Evolutionary conservation across 2,113 vertebrate genomes (phyloP).

Genomic region (Malurus melanocephalus): DNA sequence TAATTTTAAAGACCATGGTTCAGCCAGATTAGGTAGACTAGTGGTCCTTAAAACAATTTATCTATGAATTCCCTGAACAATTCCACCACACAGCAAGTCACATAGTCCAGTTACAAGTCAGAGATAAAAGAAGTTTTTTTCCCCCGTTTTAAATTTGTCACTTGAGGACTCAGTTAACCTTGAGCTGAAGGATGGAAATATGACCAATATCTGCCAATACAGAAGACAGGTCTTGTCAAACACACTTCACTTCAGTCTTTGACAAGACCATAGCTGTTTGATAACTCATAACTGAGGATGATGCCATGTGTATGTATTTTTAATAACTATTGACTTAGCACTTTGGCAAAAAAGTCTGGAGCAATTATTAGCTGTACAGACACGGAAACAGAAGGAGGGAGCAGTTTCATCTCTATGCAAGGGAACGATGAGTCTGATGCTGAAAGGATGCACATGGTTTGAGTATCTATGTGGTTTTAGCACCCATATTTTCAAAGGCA

Average conservation of each 20-base stretch:
- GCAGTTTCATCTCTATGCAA: neutral
- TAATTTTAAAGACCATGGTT: constrained; percentile 26
- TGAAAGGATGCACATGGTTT: neutral
- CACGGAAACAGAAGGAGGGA: neutral
- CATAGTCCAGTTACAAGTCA: neutral
- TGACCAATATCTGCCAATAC: neutral
- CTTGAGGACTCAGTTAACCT: neutral
- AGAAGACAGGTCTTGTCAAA: neutral
- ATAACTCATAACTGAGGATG: neutral
- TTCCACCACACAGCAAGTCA: neutral
- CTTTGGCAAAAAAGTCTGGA: neutral
- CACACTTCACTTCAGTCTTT: neutral
- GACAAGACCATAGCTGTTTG: neutral
- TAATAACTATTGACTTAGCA: neutral
- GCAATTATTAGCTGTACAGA: neutral
- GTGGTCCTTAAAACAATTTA: constrained; percentile 15
- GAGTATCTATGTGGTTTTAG: neutral
- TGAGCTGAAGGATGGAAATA: neutral
- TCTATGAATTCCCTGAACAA: neutral
- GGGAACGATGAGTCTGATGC: neutral
- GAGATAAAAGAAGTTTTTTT: neutral
- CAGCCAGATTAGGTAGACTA: constrained; percentile 13
- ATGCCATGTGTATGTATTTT: neutral
- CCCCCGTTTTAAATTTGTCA: neutral
- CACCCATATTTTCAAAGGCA: neutral